Percentiles rank a stretch among this genome's conserved stretches.
These are phyloP conservation scores for Cyclopterus lumpus DNA, from an alignment of 2,797 vertebrate species.

Conservation along the genomic window DNA sequence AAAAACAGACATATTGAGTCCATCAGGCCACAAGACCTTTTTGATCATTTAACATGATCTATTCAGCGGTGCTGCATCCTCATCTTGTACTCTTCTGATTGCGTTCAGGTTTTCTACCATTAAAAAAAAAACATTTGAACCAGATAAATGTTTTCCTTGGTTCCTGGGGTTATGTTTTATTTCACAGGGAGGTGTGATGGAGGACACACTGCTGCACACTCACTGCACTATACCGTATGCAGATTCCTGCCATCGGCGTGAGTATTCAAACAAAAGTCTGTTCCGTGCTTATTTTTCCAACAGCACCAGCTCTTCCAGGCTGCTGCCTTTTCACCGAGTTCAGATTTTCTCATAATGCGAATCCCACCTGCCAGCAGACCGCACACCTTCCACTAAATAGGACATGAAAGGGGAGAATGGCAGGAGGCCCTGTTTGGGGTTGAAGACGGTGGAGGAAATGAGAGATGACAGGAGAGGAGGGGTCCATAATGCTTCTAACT, in stretches of 20 bases:
- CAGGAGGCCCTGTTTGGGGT: conserved; percentile 34
- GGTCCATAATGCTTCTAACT: conserved; percentile 9
- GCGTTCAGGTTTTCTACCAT: background rate
- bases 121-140: background rate
- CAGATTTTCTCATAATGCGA: conserved; percentile 37
- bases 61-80: background rate
- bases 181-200: background rate
- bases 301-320: background rate
- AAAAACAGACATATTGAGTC: background rate
- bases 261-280: conserved; percentile 15
- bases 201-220: background rate
- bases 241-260: conserved; percentile 10
- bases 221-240: background rate
- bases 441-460: conserved; percentile 20
- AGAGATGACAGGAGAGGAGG: conserved; percentile 1
- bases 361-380: conserved; percentile 47
- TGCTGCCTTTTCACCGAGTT: conserved; percentile 31
- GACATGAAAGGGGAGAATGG: conserved; percentile 27
- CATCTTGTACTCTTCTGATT: background rate
- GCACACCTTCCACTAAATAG: conserved; percentile 12
- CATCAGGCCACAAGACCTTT: background rate
- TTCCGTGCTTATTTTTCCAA: conserved; percentile 30
- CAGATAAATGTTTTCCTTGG: background rate
- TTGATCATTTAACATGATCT: background rate
- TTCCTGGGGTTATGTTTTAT: background rate